These are phyloP conservation scores for Trichoplusia ni DNA, from an alignment of 1,140 invertebrate species.

Conservation along the genomic window DNA sequence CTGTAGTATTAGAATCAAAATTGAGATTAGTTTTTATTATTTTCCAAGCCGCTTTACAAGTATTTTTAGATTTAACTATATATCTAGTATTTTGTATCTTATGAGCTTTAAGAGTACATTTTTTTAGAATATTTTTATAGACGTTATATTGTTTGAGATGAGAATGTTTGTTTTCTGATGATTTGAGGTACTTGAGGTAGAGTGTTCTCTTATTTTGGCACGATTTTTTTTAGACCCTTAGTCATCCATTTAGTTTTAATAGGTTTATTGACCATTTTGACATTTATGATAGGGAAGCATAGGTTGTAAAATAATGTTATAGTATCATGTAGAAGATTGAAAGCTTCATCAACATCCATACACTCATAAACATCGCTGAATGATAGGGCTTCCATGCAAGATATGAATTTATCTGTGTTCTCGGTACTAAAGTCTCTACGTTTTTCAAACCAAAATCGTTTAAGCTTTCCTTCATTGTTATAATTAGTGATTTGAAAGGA, in stretches of 20 bases:
- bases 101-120: not conserved
- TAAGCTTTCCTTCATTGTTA: not conserved
- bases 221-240: not conserved
- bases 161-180: not conserved
- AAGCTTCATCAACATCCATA: not conserved
- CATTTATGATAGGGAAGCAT: not conserved
- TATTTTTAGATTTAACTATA: not conserved
- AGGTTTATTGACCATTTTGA: not conserved
- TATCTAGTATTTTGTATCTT: not conserved
- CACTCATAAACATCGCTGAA: not conserved
- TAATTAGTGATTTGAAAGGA: not conserved
- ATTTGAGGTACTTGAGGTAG: not conserved
- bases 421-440: not conserved
- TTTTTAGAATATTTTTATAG: not conserved
- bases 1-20: no score
- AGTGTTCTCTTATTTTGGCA: not conserved
- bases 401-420: not conserved
- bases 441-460: not conserved
- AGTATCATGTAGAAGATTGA: not conserved
- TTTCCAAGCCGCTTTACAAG: not conserved
- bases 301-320: not conserved
- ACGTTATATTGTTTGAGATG: not conserved
- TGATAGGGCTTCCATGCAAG: not conserved
- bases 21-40: not conserved
- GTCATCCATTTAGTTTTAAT: slow-evolving; percentile 3